phyloP scores from a whole-genome alignment of 2,888 invertebrate genomes.

The Phymatocera aterrima region DNA sequence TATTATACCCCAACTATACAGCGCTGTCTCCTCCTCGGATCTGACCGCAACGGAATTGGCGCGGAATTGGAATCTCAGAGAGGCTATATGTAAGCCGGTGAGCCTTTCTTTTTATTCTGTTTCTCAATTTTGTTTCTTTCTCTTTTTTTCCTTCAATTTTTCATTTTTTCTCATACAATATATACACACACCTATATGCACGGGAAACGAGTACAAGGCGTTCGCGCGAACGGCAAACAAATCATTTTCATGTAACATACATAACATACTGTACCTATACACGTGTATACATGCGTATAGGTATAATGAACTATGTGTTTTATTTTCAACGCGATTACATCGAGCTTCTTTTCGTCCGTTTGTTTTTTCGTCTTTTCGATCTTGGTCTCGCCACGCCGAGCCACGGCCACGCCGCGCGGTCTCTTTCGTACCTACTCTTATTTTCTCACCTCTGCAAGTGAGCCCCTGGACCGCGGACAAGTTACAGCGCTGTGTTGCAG shows the following conservation, averaged over 20 bases:
- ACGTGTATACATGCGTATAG: neutral
- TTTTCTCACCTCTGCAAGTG: neutral
- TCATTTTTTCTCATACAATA: neutral
- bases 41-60: too few species aligned
- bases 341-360: neutral
- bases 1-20: neutral
- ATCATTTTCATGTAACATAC: conserved; percentile 6
- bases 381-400: neutral
- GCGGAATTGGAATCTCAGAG: too few species aligned
- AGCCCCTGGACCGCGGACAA: neutral
- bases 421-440: neutral
- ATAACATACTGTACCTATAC: neutral
- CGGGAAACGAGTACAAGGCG: neutral
- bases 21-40: too few species aligned
- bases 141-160: neutral
- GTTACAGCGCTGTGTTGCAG: too few species aligned
- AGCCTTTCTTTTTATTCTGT: too few species aligned
- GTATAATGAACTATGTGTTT: too few species aligned
- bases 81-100: too few species aligned
- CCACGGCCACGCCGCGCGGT: neutral
- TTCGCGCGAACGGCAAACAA: conserved; percentile 2
- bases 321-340: neutral
- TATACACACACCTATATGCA: neutral
- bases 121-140: too few species aligned
- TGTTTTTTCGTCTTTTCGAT: neutral